Conservation (phyloP, 2,113 vertebrate genomes). For the Mastomys coucha region DNA sequence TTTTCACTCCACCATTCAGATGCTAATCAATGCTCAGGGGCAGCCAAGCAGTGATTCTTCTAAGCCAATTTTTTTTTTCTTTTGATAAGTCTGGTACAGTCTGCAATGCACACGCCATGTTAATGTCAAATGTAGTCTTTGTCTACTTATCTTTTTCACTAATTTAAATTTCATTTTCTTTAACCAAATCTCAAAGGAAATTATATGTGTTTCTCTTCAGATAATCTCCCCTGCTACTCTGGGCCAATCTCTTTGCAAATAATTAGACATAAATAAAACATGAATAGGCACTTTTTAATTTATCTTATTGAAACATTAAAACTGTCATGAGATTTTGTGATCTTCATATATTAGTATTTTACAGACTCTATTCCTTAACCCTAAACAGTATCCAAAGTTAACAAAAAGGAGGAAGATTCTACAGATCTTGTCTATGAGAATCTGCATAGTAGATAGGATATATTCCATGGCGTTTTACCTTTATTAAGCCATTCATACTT, state of each 20-base stretch:
- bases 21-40: constrained; percentile 47
- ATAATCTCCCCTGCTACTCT: not conserved
- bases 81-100: constrained; percentile 2
- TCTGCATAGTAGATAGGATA: not conserved
- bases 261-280: not conserved
- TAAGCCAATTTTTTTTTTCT: not conserved
- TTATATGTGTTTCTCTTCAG: not conserved
- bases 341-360: not conserved
- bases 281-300: not conserved
- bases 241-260: constrained; percentile 12
- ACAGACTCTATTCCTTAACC: not conserved
- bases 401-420: not conserved
- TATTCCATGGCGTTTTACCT: not conserved
- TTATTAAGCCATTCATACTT: not conserved
- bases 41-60: not conserved
- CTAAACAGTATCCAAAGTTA: not conserved
- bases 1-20: constrained; percentile 58
- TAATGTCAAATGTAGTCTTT: constrained; percentile 6
- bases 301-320: not conserved
- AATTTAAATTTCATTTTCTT: constrained; percentile 50
- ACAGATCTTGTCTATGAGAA: not conserved
- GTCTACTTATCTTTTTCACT: not conserved
- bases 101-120: not conserved
- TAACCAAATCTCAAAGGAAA: constrained; percentile 55
- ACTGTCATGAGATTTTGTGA: not conserved